These are phyloP conservation scores for Sarcophaga peregrina DNA, from an alignment of 1,140 invertebrate genomes.

Conservation along the genomic window DNA sequence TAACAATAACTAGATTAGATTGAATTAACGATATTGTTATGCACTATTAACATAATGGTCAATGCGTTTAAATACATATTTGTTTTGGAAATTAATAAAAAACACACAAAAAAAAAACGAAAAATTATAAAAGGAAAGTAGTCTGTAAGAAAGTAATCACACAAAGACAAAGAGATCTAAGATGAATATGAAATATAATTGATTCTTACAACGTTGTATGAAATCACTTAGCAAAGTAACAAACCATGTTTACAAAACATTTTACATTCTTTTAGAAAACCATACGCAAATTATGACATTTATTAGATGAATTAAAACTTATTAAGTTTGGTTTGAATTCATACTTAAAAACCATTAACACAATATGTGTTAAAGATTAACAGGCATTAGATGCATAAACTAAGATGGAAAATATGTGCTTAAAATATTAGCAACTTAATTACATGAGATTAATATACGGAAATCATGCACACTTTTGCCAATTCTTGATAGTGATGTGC, in stretches of 20 bases:
- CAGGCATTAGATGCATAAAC: not conserved
- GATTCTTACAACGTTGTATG: no score
- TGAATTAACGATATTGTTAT: constrained; percentile 23
- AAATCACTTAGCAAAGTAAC: no score
- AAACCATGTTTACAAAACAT: not conserved
- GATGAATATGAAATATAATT: not conserved
- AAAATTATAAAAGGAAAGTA: not conserved
- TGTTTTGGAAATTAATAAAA: no score
- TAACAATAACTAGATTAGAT: not conserved
- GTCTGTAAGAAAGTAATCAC: not conserved
- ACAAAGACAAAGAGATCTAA: not conserved
- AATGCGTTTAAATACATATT: not conserved
- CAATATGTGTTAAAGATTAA: constrained; percentile 12
- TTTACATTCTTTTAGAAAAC: not conserved
- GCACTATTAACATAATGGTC: constrained; percentile 25
- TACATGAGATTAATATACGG: not conserved
- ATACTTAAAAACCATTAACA: not conserved
- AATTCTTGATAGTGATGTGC: not conserved
- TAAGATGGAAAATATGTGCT: not conserved
- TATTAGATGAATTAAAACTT: not conserved
- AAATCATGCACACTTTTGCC: not conserved
- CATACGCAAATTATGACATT: not conserved
- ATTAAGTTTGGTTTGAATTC: no score
- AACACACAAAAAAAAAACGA: not conserved
- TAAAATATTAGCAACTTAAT: constrained; percentile 16